Percentiles rank a stretch among this genome's conserved stretches.
These are phyloP conservation scores for Ciona savignyi DNA, from an alignment of 23 tunicate genomes.

Conservation along the genomic window DNA sequence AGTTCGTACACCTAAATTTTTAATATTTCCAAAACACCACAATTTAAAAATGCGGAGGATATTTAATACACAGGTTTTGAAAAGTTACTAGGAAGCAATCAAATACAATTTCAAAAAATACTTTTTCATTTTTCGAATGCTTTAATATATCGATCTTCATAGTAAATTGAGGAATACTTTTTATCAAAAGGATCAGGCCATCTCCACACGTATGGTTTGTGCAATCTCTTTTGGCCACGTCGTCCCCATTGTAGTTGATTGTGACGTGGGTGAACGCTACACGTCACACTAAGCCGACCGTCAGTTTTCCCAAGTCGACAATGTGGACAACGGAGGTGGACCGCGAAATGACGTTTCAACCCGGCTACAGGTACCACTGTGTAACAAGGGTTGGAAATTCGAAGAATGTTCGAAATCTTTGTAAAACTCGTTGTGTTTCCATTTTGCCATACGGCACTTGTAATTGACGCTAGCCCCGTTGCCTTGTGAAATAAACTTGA, in stretches of 20 bases:
- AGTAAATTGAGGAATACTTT: conserved; percentile 21
- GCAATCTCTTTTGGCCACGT: conserved; percentile 23
- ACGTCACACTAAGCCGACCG: conserved; percentile 41
- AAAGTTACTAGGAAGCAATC: too few relatives aligned
- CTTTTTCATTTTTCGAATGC: conserved; percentile 43
- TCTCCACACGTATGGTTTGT: conserved; percentile 66
- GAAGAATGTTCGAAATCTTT: background rate
- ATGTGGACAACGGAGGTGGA: conserved; percentile 51
- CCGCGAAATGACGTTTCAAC: conserved; percentile 49
- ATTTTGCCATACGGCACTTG: too few relatives aligned
- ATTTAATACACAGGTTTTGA: too few relatives aligned
- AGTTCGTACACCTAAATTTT: too few relatives aligned
- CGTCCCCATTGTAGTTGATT: conserved; percentile 72
- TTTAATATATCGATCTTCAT: conserved; percentile 48
- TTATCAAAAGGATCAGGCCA: conserved; percentile 95
- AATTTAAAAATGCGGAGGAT: too few relatives aligned
- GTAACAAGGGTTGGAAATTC: too few relatives aligned
- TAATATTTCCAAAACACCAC: too few relatives aligned
- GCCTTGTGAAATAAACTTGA: too few relatives aligned
- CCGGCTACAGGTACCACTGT: conserved; percentile 7
- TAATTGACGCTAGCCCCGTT: too few relatives aligned
- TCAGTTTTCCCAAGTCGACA: conserved; percentile 27
- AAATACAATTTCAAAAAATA: too few relatives aligned
- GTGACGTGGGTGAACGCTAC: conserved; percentile 73
- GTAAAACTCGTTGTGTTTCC: background rate